phyloP scores from a whole-genome alignment of 2,797 vertebrate genomes.

The Gadopsis marmoratus region DNA sequence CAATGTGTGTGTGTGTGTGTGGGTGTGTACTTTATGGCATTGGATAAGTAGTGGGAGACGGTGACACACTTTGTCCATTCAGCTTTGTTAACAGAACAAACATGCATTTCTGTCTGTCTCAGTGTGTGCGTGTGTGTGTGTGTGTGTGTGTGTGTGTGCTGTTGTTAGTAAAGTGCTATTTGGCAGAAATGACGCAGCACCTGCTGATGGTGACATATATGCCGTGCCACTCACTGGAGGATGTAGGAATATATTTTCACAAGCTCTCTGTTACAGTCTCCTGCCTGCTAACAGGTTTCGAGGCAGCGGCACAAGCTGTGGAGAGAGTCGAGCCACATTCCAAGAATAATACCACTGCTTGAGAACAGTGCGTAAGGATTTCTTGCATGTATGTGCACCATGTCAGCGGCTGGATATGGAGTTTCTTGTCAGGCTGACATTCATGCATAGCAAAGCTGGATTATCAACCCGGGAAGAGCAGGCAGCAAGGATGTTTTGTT shows the following conservation, averaged over 20 bases:
- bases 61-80: conserved; percentile 49
- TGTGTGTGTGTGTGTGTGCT: conserved; percentile 21
- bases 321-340: neutral
- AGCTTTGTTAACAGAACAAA: conserved; percentile 64
- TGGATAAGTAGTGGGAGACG: conserved; percentile 36
- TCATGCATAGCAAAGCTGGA: neutral
- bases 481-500: neutral
- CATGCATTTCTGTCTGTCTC: conserved; percentile 20
- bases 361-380: conserved; percentile 1
- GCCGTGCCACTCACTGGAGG: conserved; percentile 3
- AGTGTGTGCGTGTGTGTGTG: conserved; percentile 14
- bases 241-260: conserved; percentile 43
- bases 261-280: conserved; percentile 32
- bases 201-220: conserved; percentile 37
- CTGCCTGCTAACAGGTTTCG: conserved; percentile 28
- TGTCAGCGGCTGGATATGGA: neutral
- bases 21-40: conserved; percentile 23
- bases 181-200: conserved; percentile 44
- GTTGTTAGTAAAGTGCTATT: conserved; percentile 11
- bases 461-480: neutral
- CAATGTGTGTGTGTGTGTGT: conserved; percentile 11
- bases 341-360: conserved; percentile 7
- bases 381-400: neutral
- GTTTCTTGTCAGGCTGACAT: conserved; percentile 1
- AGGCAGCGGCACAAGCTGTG: neutral